These are phyloP conservation scores for Siphlonurus alternatus DNA, from an alignment of 2,888 invertebrate genomes.

Conservation along the genomic window DNA sequence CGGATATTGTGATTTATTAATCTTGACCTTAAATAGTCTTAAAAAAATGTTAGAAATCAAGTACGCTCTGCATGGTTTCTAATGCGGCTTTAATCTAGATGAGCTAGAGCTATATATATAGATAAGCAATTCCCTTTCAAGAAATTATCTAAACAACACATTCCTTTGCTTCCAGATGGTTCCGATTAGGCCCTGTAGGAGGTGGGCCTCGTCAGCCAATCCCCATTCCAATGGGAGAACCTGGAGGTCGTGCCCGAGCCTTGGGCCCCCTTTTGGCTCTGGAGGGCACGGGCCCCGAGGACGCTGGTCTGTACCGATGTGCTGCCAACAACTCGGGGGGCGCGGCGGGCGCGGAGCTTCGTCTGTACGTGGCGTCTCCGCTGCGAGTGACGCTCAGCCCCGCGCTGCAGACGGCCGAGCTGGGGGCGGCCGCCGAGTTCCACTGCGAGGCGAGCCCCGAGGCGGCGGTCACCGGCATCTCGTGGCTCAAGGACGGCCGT, in stretches of 20 bases:
- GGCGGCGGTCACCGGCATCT: slow-evolving; percentile 20
- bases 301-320: slow-evolving; percentile 50
- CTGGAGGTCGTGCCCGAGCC: slow-evolving; percentile 26
- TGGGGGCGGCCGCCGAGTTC: slow-evolving; percentile 45
- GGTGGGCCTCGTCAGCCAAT: not conserved
- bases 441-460: slow-evolving; percentile 34
- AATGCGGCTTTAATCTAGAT: too few relatives aligned
- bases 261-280: slow-evolving; percentile 51
- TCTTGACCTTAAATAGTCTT: too few relatives aligned
- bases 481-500: slow-evolving; percentile 39
- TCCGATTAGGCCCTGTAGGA: not conserved
- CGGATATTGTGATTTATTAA: too few relatives aligned
- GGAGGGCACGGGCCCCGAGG: slow-evolving; percentile 51
- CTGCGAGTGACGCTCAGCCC: slow-evolving; percentile 49
- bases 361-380: slow-evolving; percentile 44
- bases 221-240: not conserved
- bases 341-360: slow-evolving; percentile 48
- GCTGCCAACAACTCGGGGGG: slow-evolving; percentile 51
- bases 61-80: too few relatives aligned
- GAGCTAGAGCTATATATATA: too few relatives aligned
- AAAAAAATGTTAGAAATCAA: too few relatives aligned
- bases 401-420: slow-evolving; percentile 5
- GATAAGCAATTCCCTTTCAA: too few relatives aligned
- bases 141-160: too few relatives aligned
- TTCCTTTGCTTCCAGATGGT: slow-evolving; percentile 9